Conservation (phyloP, 1,140 invertebrate genomes). For the Bombus pascuorum region DNA sequence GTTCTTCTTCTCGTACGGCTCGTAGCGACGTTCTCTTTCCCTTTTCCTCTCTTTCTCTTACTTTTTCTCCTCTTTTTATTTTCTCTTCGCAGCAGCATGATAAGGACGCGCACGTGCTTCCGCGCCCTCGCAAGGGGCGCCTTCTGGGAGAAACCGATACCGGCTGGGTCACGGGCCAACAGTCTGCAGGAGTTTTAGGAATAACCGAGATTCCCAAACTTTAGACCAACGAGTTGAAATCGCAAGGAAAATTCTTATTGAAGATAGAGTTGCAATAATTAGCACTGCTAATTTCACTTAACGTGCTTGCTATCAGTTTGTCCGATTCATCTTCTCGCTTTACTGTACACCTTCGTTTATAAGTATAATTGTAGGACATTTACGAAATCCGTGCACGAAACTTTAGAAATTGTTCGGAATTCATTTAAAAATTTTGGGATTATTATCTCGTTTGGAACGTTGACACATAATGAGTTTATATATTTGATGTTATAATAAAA, state of each 20-base stretch:
- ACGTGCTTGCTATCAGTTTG: background rate
- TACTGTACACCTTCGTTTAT: too few species aligned
- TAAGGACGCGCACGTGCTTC: constrained; percentile 70
- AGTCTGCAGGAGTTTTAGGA: constrained; percentile 21
- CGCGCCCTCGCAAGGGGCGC: constrained; percentile 48
- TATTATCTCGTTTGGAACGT: too few species aligned
- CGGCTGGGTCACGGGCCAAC: constrained; percentile 39
- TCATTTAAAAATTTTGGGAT: too few species aligned
- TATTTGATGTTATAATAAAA: too few species aligned
- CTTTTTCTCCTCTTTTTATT: constrained; percentile 61
- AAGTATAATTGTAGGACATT: too few species aligned
- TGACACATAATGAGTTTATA: too few species aligned
- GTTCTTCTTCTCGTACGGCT: constrained; percentile 27
- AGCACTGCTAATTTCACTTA: background rate
- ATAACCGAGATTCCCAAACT: constrained; percentile 42
- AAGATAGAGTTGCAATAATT: background rate
- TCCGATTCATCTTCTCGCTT: too few species aligned
- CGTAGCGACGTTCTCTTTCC: constrained; percentile 44
- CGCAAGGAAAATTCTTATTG: background rate
- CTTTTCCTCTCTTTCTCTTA: constrained; percentile 34
- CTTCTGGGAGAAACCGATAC: constrained; percentile 46
- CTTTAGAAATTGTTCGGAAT: too few species aligned
- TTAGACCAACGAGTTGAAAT: background rate
- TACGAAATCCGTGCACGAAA: too few species aligned
- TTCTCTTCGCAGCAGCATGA: constrained; percentile 55